Conservation (phyloP, 2,888 invertebrate genomes). For the Xestia ashworthii region DNA sequence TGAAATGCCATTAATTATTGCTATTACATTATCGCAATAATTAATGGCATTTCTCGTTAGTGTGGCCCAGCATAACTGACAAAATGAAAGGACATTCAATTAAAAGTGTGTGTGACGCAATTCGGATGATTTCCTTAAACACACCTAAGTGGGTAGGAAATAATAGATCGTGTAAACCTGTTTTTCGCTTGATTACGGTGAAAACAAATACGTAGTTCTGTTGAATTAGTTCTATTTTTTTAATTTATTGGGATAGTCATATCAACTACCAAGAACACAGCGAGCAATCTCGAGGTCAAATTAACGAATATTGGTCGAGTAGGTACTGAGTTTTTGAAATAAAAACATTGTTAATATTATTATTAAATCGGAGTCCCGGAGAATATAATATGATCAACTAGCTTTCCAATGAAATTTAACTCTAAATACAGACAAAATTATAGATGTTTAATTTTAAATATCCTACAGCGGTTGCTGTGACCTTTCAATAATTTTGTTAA, state of each 20-base stretch:
- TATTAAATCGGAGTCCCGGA: background rate
- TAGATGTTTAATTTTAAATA: background rate
- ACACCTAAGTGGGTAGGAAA: background rate
- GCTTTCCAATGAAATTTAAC: background rate
- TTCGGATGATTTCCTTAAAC: background rate
- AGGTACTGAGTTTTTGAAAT: background rate
- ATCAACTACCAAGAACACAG: background rate
- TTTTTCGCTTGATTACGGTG: no score
- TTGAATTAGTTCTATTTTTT: no score
- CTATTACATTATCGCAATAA: no score
- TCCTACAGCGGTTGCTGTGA: background rate
- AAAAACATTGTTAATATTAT: background rate
- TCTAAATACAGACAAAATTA: background rate
- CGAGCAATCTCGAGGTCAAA: background rate
- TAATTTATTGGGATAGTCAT: no score
- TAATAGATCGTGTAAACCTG: background rate
- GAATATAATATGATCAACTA: background rate
- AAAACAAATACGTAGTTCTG: background rate
- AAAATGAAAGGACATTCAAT: background rate
- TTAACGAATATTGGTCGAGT: background rate
- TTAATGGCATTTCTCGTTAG: no score
- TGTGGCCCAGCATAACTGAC: no score
- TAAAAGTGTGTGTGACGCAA: background rate
- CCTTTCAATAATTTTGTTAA: slow-evolving; percentile 10
- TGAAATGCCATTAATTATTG: no score